phyloP scores from a whole-genome alignment of 1,140 invertebrate species.

The Latrodectus geometricus region DNA sequence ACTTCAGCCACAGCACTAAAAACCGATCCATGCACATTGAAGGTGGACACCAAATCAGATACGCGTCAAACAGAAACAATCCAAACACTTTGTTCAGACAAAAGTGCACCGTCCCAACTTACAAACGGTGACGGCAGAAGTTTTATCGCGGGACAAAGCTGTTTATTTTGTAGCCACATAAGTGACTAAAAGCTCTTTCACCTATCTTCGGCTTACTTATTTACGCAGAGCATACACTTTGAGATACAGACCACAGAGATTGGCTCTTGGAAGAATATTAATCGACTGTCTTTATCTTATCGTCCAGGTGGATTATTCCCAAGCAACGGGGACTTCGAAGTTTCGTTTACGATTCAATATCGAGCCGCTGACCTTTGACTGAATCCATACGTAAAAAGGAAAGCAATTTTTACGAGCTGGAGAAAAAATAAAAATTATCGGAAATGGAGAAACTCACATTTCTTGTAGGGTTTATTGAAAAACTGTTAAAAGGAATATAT shows the following conservation, averaged over 20 bases:
- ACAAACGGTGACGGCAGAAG: neutral
- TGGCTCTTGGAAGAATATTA: conserved; percentile 31
- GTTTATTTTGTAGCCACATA: conserved; percentile 35
- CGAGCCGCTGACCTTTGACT: neutral
- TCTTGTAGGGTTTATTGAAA: no score
- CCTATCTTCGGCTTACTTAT: conserved; percentile 45
- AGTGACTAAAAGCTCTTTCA: conserved; percentile 3
- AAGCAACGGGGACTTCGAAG: conserved; percentile 41
- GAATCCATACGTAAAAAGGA: neutral
- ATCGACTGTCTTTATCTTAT: conserved; percentile 48
- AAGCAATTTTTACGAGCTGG: neutral
- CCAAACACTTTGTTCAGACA: neutral
- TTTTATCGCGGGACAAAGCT: neutral
- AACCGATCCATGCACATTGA: conserved; percentile 56
- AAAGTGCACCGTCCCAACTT: neutral
- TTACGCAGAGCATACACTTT: conserved; percentile 14
- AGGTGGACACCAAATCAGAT: neutral
- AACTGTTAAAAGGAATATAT: no score
- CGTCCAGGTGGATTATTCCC: conserved; percentile 54
- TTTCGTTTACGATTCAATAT: conserved; percentile 44
- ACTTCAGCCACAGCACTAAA: conserved; percentile 43
- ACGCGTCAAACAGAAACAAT: neutral
- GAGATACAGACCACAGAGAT: neutral
- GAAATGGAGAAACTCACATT: no score
- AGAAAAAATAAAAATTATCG: neutral